phyloP scores from a whole-genome alignment of 2,797 vertebrate genomes.

The Phataginus tricuspis region DNA sequence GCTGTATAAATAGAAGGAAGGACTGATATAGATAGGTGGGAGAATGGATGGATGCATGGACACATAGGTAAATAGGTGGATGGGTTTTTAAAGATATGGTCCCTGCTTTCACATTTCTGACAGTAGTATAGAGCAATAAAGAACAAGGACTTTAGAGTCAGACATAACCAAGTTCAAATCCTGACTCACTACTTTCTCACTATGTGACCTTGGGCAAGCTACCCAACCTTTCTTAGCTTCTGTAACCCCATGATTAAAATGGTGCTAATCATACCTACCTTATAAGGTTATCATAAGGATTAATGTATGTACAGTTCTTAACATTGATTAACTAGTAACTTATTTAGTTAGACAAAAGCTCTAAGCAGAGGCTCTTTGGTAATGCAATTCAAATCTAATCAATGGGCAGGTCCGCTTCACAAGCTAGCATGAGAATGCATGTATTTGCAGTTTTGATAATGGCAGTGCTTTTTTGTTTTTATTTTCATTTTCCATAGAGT shows the following conservation, averaged over 20 bases:
- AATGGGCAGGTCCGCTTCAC: background rate
- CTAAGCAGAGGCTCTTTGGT: background rate
- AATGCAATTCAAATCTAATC: background rate
- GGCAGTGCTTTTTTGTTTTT: background rate
- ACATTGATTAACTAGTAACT: background rate
- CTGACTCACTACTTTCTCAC: background rate
- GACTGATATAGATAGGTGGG: background rate
- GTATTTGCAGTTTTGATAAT: background rate
- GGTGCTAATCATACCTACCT: background rate
- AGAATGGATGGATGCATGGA: background rate
- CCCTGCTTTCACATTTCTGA: background rate
- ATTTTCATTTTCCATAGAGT: conserved; percentile 26
- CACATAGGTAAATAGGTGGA: background rate
- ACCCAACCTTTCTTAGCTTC: background rate
- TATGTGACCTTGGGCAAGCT: background rate
- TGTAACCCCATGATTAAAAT: background rate
- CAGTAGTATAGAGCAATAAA: background rate
- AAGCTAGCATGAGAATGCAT: background rate
- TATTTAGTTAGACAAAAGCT: conserved; percentile 31
- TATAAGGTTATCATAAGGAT: background rate
- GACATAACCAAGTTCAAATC: background rate
- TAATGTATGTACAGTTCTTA: background rate
- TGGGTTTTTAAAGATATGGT: background rate
- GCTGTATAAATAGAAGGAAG: background rate
- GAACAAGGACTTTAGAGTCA: background rate